Evolutionary conservation across 2,888 invertebrate species (phyloP), one percentile per base, ranked within the genome.

Genomic region (Omphaloscelis lunosa): DNA sequence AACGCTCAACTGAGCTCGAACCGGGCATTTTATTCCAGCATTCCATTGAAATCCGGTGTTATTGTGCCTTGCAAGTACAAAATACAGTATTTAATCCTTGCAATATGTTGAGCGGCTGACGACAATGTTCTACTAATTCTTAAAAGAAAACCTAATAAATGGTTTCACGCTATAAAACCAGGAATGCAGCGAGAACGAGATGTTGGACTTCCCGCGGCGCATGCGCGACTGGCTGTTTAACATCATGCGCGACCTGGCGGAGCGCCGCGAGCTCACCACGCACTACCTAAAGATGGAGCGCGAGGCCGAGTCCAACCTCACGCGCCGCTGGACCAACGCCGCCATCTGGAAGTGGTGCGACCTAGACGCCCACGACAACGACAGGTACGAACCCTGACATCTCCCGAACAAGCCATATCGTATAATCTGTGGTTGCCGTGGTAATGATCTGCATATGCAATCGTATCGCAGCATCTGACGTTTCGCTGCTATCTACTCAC

Each of bases 291-390:
- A 98, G 94, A 98, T 99, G 98, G 98, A 99, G 96, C 97, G 98
- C 87, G 99, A 99, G 96, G 99, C 99, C 58, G 99, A 99, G 97
- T 97, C 97, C 69, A 98, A 98, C 94, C 97, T 98, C 93, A 98
- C 98, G 34, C 97, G 98, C 77, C 98, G 98, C 89, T 99, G 99
- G 98, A 97, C 98, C 79, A 99, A 99, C 95, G 99, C 99, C 67
- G 99, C 99, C 88, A 98, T 99, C 88, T 99, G 99, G 99, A 99
- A 99, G 95, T 99, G 98, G 98, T 99, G 99, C 94, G 99, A 99
- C 94, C 97, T 99, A 79, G 99, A 99, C 95, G 98, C 98, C 74
- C 98, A 99, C 95, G 98, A 99, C 87, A 98, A 98, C 92, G 99
- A 99, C 97, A 98, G 98, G 97, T 98, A 20, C 41, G 20, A 70